phyloP scores from a whole-genome alignment of 2,888 invertebrate genomes.

The Ferdinandea cuprea region DNA sequence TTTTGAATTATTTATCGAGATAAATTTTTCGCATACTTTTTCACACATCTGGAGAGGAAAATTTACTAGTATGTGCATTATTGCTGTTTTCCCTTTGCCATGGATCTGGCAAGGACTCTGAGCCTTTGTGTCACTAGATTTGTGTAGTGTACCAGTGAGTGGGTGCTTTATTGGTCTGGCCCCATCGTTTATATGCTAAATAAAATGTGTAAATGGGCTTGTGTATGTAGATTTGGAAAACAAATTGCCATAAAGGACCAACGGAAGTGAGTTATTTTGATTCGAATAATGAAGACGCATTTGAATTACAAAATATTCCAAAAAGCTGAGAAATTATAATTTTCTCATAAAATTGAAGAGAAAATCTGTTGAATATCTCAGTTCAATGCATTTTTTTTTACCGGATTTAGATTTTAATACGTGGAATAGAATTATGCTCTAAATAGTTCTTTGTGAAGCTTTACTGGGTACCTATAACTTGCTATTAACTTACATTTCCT shows the following conservation, averaged over 20 bases:
- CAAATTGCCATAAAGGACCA: conserved; percentile 6
- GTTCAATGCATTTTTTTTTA: too few species aligned
- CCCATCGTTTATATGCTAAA: not conserved
- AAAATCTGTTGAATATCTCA: too few species aligned
- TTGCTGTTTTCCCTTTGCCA: not conserved
- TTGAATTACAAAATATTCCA: not conserved
- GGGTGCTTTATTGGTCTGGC: not conserved
- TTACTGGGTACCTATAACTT: too few species aligned
- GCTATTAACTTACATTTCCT: too few species aligned
- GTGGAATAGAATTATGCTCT: too few species aligned
- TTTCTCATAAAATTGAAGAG: too few species aligned
- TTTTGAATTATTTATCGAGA: conserved; percentile 36
- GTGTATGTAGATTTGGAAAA: not conserved
- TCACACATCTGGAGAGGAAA: not conserved
- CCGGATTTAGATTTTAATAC: too few species aligned
- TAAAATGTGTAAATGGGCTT: conserved; percentile 13
- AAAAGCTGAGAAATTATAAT: too few species aligned
- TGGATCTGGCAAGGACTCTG: not conserved
- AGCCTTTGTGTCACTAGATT: not conserved
- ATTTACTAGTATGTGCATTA: not conserved
- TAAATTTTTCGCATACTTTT: conserved; percentile 13
- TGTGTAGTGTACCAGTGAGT: not conserved
- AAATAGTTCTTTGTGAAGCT: too few species aligned
- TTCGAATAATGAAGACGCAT: conserved; percentile 15
- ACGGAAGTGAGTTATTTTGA: conserved; percentile 4